These are phyloP conservation scores for Zhengitettix transpicula DNA, from an alignment of 2,888 invertebrate genomes.

Conservation along the genomic window DNA sequence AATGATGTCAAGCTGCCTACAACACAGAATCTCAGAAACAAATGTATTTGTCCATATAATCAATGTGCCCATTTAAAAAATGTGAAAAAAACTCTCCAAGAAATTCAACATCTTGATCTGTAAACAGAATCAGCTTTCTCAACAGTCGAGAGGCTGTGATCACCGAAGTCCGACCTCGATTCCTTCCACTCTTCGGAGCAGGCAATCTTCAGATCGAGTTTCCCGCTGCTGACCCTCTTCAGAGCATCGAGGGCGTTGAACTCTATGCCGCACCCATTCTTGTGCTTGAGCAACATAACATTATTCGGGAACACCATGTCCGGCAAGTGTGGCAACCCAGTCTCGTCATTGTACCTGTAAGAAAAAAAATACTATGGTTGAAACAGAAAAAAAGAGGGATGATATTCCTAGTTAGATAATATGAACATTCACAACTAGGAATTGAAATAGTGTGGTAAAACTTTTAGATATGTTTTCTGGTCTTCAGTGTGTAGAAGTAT, in stretches of 20 bases:
- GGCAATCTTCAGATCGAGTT: conserved; percentile 65
- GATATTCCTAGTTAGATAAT: too few species aligned
- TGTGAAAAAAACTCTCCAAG: too few species aligned
- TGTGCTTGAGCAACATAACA: conserved; percentile 50
- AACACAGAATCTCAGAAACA: too few species aligned
- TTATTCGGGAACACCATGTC: conserved; percentile 99
- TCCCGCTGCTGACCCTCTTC: conserved; percentile 55
- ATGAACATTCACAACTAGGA: too few species aligned
- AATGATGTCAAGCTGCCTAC: too few species aligned
- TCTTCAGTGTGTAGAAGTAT: too few species aligned
- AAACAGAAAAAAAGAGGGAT: too few species aligned
- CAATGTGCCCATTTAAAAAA: too few species aligned
- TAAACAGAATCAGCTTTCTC: neutral
- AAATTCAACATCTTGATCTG: neutral
- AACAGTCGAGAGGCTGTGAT: neutral
- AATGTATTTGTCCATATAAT: too few species aligned
- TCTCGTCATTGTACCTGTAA: conserved; percentile 53
- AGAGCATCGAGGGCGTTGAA: conserved; percentile 88
- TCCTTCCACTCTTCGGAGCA: conserved; percentile 85
- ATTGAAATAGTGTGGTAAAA: too few species aligned
- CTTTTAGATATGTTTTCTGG: too few species aligned
- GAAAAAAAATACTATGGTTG: conserved; percentile 22
- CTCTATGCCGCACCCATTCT: conserved; percentile 48
- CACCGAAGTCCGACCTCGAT: conserved; percentile 43
- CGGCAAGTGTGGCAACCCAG: conserved; percentile 81